phyloP scores from a whole-genome alignment of 2,797 vertebrate genomes.

The Acipenser ruthenus region DNA sequence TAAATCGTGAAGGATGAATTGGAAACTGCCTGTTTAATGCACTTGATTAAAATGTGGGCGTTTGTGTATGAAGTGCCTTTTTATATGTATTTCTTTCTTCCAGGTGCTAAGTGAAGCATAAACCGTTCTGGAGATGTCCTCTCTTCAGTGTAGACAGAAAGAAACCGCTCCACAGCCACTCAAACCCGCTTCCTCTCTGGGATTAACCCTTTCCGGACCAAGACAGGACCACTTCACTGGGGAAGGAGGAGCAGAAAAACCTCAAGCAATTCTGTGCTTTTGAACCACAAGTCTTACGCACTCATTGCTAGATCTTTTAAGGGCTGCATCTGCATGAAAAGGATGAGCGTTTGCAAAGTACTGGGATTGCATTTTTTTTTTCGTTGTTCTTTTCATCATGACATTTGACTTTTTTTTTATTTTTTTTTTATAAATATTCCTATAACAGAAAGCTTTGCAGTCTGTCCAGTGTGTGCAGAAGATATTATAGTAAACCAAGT shows the following conservation, averaged over 20 bases:
- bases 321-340: background rate
- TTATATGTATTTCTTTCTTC: constrained; percentile 11
- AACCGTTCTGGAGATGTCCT: constrained; percentile 35
- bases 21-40: no score
- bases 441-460: background rate
- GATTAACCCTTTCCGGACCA: constrained; percentile 38
- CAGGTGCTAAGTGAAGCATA: constrained; percentile 81
- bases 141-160: constrained; percentile 43
- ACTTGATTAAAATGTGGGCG: no score
- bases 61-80: no score
- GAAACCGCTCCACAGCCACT: constrained; percentile 31
- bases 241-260: constrained; percentile 5
- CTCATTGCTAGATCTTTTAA: constrained; percentile 28
- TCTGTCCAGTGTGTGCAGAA: background rate
- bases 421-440: background rate
- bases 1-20: constrained; percentile 29
- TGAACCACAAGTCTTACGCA: constrained; percentile 34
- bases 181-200: constrained; percentile 34
- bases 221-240: constrained; percentile 9
- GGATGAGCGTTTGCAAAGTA: background rate
- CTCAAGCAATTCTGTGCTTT: constrained; percentile 19
- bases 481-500: background rate
- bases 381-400: background rate
- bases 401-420: background rate
- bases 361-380: background rate